A percentile compares a stretch with the other conserved stretches of the same genome.
Evolutionary conservation across 1,140 invertebrate genomes (phyloP).

Genomic region (Nymphalis io): DNA sequence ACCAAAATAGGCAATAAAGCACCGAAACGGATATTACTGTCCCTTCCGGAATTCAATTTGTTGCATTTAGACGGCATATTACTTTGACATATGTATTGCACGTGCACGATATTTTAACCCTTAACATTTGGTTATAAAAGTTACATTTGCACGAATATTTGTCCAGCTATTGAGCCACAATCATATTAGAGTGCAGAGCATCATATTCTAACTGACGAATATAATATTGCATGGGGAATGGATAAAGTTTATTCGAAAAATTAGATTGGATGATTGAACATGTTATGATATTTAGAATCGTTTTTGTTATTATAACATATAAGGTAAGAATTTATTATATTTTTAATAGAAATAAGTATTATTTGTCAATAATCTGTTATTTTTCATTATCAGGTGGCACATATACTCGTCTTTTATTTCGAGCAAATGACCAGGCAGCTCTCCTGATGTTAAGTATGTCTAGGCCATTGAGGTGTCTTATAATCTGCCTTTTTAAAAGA

Average conservation of each 20-base stretch:
- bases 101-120: constrained; percentile 7
- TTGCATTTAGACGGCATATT: constrained; percentile 39
- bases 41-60: constrained; percentile 42
- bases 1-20: constrained; percentile 28
- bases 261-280: not conserved
- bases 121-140: constrained; percentile 1
- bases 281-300: not conserved
- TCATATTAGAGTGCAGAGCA: constrained; percentile 14
- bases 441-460: too few relatives aligned
- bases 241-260: not conserved
- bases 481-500: too few relatives aligned
- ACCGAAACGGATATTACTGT: constrained; percentile 37
- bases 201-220: constrained; percentile 1
- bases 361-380: too few relatives aligned
- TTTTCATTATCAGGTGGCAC: too few relatives aligned
- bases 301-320: not conserved
- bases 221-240: not conserved
- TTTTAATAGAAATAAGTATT: too few relatives aligned
- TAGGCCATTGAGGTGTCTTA: too few relatives aligned
- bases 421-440: too few relatives aligned
- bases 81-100: constrained; percentile 15
- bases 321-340: too few relatives aligned
- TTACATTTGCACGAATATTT: not conserved
- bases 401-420: too few relatives aligned
- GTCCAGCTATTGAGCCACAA: not conserved